Evolutionary conservation across 37 sponge, comb jelly and placozoan genomes (phyloP).

Genomic region (Beroe ovata): DNA sequence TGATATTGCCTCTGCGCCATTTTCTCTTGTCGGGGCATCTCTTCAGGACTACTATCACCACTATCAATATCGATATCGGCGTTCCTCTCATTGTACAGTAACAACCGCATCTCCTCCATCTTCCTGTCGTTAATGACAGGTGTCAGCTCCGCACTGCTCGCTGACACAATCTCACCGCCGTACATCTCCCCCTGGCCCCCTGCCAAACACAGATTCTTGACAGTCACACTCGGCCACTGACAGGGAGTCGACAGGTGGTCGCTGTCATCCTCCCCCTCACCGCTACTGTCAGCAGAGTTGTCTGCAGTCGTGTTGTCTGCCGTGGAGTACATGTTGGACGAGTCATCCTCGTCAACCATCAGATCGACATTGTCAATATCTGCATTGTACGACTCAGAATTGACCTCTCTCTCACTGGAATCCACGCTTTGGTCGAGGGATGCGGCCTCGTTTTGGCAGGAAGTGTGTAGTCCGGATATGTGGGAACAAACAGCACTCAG

Average conservation of each 20-base stretch:
- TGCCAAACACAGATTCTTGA: not conserved
- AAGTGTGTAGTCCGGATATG: constrained; percentile 15
- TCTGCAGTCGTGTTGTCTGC: not conserved
- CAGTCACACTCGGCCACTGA: constrained; percentile 18
- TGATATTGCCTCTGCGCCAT: not conserved
- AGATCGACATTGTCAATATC: not conserved
- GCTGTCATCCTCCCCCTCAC: constrained; percentile 8
- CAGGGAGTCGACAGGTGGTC: constrained; percentile 25
- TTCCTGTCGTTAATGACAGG: constrained; percentile 17
- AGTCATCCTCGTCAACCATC: constrained; percentile 33
- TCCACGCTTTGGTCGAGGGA: constrained; percentile 33
- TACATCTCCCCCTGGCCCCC: not conserved
- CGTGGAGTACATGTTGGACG: constrained; percentile 1
- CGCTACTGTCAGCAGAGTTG: not conserved
- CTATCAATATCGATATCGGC: not conserved
- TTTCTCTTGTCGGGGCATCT: not conserved
- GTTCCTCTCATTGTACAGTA: not conserved
- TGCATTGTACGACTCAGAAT: constrained; percentile 28
- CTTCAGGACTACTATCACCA: not conserved
- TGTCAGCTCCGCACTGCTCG: constrained; percentile 46
- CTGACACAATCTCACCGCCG: constrained; percentile 62
- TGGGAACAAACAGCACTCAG: constrained; percentile 62
- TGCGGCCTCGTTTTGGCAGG: constrained; percentile 2
- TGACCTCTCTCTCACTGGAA: constrained; percentile 5
- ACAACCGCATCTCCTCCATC: not conserved